Conservation (phyloP, 2,113 vertebrate species). For the Lampris megalopsis region DNA sequence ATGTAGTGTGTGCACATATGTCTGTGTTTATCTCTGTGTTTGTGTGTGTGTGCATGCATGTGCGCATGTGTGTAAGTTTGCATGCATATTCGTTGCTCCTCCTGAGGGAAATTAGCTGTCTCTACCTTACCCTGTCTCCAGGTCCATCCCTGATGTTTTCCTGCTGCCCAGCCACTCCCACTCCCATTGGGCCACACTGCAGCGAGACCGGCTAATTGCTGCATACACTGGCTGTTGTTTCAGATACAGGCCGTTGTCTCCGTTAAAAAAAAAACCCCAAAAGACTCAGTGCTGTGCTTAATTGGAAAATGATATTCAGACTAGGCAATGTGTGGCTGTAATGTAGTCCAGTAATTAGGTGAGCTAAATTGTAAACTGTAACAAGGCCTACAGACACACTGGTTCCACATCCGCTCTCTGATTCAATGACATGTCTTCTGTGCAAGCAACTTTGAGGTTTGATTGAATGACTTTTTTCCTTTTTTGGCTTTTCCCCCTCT, state of each 20-base stretch:
- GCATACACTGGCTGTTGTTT: conserved; percentile 76
- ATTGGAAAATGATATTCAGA: conserved; percentile 58
- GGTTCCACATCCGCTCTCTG: too few relatives aligned
- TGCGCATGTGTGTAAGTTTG: neutral
- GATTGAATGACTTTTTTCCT: too few relatives aligned
- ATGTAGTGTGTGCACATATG: neutral
- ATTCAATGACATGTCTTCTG: too few relatives aligned
- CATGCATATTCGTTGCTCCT: conserved; percentile 53
- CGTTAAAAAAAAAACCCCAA: conserved; percentile 37
- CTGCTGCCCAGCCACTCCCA: conserved; percentile 66
- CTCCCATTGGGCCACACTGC: conserved; percentile 66
- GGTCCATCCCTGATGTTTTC: conserved; percentile 71
- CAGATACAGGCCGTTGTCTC: conserved; percentile 67
- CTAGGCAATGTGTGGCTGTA: conserved; percentile 10
- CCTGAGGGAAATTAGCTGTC: conserved; percentile 78
- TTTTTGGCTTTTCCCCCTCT: too few relatives aligned
- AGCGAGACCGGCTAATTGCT: conserved; percentile 67
- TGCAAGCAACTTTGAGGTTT: too few relatives aligned
- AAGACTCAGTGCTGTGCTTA: conserved; percentile 25
- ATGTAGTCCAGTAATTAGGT: conserved; percentile 1
- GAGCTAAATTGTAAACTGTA: conserved; percentile 16
- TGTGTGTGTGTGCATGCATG: neutral
- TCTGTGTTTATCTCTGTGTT: too few relatives aligned
- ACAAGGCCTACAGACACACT: neutral
- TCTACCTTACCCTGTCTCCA: conserved; percentile 65